A percentile compares a stretch with the other conserved stretches of the same genome.
These are phyloP conservation scores for Pagrus major DNA, from an alignment of 2,113 vertebrate genomes.

Conservation along the genomic window DNA sequence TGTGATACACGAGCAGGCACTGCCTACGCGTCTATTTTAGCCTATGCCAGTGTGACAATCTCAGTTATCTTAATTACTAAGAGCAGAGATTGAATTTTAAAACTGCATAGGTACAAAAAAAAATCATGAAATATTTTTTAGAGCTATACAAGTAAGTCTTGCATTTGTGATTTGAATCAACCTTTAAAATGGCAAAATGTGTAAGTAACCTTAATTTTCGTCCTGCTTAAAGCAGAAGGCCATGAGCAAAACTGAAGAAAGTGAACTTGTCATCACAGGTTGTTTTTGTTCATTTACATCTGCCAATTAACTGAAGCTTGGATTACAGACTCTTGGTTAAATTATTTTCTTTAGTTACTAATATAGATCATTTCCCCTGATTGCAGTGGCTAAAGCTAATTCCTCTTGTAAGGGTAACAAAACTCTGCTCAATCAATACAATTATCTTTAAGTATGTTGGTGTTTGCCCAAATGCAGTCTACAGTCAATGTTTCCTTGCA, in stretches of 20 bases:
- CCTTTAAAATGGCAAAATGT: neutral
- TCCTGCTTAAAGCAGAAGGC: neutral
- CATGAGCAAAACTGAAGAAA: neutral
- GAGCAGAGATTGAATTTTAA: constrained; percentile 4
- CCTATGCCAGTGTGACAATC: constrained; percentile 16
- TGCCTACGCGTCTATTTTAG: constrained; percentile 16
- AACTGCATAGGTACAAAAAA: constrained; percentile 3
- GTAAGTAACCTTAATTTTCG: neutral
- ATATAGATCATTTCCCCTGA: constrained; percentile 19
- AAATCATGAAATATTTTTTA: neutral
- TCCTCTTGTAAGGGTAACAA: constrained; percentile 18
- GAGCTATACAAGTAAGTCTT: neutral
- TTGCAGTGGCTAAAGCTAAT: constrained; percentile 29
- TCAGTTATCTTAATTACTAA: constrained; percentile 29
- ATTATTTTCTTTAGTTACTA: neutral
- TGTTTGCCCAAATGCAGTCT: neutral
- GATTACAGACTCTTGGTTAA: neutral
- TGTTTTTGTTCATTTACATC: neutral
- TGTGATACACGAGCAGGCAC: neutral
- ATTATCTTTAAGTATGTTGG: constrained; percentile 33
- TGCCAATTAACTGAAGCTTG: neutral
- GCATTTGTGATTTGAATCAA: neutral
- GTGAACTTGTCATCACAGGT: neutral
- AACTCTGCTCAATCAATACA: constrained; percentile 20
- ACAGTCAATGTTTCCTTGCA: neutral